phyloP scores from a whole-genome alignment of 2,113 vertebrate genomes.

The Myrmecobius fasciatus region DNA sequence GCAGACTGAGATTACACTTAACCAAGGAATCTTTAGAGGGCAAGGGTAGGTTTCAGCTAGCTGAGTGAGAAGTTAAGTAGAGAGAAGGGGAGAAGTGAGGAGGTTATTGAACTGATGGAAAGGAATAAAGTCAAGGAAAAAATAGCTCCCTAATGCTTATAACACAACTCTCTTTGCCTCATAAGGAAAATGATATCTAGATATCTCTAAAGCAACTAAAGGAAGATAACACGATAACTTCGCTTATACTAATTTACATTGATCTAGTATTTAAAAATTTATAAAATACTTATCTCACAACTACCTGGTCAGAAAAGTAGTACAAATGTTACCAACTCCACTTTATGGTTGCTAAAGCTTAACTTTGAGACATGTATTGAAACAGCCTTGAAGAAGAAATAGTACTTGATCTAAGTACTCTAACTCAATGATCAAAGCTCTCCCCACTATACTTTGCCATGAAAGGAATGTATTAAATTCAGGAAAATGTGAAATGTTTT shows the following conservation, averaged over 20 bases:
- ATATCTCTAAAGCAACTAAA: not conserved
- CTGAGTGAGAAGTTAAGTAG: not conserved
- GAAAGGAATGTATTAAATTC: accelerated
- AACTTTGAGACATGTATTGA: not conserved
- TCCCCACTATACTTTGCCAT: not conserved
- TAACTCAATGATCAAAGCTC: not conserved
- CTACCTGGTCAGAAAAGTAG: not conserved
- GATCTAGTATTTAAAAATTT: not conserved
- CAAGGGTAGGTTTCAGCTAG: not conserved
- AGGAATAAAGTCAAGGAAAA: not conserved
- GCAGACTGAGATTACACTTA: not conserved
- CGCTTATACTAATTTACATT: not conserved
- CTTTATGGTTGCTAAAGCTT: not conserved
- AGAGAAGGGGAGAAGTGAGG: too few species aligned
- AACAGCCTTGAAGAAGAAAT: not conserved
- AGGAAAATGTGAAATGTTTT: not conserved
- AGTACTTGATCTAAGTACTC: not conserved
- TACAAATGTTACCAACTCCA: not conserved
- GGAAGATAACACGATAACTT: not conserved
- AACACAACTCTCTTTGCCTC: not conserved
- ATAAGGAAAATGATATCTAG: not conserved
- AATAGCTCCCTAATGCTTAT: not conserved
- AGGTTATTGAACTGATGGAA: too few species aligned
- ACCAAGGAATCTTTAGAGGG: not conserved
- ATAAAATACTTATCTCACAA: not conserved